A percentile compares a stretch with the other conserved stretches of the same genome.
These are phyloP conservation scores for Drosophila tristis DNA, from an alignment of 1,140 invertebrate species.

Conservation along the genomic window DNA sequence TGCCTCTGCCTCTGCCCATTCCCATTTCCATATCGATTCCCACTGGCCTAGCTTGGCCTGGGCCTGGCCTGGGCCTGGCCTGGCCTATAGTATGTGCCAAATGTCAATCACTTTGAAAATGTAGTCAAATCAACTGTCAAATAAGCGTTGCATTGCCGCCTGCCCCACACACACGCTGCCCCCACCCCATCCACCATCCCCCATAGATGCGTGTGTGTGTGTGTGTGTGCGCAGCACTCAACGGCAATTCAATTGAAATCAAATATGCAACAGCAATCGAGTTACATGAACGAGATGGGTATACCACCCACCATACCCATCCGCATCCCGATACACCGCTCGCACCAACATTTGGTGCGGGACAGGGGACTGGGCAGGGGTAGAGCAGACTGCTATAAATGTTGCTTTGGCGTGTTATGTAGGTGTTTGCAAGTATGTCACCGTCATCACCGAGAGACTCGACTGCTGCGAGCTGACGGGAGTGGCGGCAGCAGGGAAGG, in stretches of 20 bases:
- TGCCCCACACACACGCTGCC: conserved; percentile 1
- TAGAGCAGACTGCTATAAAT: conserved; percentile 58
- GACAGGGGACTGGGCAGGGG: no score
- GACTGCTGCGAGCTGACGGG: neutral
- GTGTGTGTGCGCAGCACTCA: conserved; percentile 66
- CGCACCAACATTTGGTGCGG: conserved; percentile 2
- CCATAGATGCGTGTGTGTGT: conserved; percentile 17
- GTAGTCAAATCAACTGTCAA: conserved; percentile 81
- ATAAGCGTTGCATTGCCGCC: conserved; percentile 68
- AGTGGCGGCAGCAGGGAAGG: neutral
- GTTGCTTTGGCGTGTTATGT: conserved; percentile 60
- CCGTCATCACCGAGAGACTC: conserved; percentile 33
- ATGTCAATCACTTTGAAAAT: conserved; percentile 80
- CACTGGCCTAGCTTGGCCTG: conserved; percentile 4
- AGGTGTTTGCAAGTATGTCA: conserved; percentile 63
- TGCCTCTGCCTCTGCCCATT: conserved; percentile 25
- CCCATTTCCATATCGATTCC: conserved; percentile 14
- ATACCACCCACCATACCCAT: neutral
- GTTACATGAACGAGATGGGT: conserved; percentile 63
- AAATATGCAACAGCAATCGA: conserved; percentile 82
- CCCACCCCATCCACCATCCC: no score
- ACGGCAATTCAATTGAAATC: conserved; percentile 80
- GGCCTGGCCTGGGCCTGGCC: conserved; percentile 2
- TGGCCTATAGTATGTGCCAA: conserved; percentile 62
- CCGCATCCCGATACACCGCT: neutral